Conservation (phyloP, 2,888 invertebrate genomes). For the Macaria liturata region DNA sequence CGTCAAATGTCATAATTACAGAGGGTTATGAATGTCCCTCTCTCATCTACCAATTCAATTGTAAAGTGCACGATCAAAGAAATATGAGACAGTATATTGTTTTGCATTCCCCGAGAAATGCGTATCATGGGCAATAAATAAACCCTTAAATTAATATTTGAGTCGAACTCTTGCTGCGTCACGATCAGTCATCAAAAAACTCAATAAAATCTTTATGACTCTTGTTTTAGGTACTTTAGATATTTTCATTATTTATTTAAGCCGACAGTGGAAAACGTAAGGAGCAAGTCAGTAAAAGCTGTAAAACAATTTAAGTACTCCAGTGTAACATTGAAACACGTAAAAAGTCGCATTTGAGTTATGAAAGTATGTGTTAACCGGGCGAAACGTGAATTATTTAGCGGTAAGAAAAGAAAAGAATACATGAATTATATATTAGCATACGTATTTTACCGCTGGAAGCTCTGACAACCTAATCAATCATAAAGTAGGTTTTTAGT, state of each 20-base stretch:
- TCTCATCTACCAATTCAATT: slow-evolving; percentile 24
- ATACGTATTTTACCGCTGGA: neutral
- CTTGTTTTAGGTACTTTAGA: slow-evolving; percentile 19
- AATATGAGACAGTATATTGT: slow-evolving; percentile 8
- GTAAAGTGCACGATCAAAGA: slow-evolving; percentile 22
- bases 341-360: slow-evolving; percentile 20
- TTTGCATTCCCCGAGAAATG: slow-evolving; percentile 3
- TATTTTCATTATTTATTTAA: slow-evolving; percentile 22
- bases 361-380: slow-evolving; percentile 27
- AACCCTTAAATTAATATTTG: slow-evolving; percentile 10
- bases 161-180: slow-evolving; percentile 9
- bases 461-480: no score
- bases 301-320: slow-evolving; percentile 25
- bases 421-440: neutral
- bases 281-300: slow-evolving; percentile 20
- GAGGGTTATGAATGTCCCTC: slow-evolving; percentile 40
- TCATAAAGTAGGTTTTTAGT: no score
- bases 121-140: slow-evolving; percentile 10
- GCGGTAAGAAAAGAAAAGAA: slow-evolving; percentile 4
- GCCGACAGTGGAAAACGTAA: slow-evolving; percentile 18
- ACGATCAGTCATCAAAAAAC: slow-evolving; percentile 18
- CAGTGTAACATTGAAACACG: slow-evolving; percentile 21
- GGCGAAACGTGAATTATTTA: slow-evolving; percentile 16
- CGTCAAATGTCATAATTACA: slow-evolving; percentile 76
- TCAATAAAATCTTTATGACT: slow-evolving; percentile 17